These are phyloP conservation scores for Pipistrellus nathusii DNA, from an alignment of 2,797 vertebrate genomes.

Conservation along the genomic window DNA sequence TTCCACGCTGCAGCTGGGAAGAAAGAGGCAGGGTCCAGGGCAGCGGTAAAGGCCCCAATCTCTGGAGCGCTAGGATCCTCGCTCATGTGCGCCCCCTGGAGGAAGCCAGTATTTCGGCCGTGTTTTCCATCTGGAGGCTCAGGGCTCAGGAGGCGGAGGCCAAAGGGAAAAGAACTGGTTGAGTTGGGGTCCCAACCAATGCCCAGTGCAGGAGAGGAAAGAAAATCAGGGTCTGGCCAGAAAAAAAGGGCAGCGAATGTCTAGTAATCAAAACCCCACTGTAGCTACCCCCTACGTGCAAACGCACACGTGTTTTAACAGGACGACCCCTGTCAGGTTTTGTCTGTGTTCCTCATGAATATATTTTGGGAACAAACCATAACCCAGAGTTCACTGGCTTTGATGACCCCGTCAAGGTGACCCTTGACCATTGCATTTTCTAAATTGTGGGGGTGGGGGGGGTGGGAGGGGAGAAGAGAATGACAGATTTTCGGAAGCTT, in stretches of 20 bases:
- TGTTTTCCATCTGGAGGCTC: not conserved
- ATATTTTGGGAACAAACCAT: not conserved
- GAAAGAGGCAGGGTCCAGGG: not conserved
- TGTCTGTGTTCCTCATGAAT: not conserved
- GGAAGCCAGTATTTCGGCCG: not conserved
- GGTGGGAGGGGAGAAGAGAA: not conserved
- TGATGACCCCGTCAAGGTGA: not conserved
- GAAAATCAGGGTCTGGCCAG: not conserved
- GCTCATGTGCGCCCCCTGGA: fast-evolving
- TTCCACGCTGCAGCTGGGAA: not conserved
- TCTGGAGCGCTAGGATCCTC: not conserved
- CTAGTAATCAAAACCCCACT: not conserved
- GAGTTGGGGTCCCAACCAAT: not conserved
- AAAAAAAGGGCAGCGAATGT: not conserved
- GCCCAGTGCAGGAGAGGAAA: not conserved
- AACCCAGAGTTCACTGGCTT: not conserved
- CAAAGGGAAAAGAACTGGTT: not conserved
- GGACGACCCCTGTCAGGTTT: not conserved
- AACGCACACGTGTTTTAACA: not conserved
- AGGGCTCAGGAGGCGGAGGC: not conserved
- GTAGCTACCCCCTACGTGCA: not conserved
- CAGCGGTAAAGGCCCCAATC: not conserved
- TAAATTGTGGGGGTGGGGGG: not conserved
- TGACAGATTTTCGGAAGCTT: too few relatives aligned
- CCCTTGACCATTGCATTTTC: not conserved